Evolutionary conservation across 2,797 vertebrate species (phyloP), one percentile per base, ranked within the genome.

Genomic region (Sebastes cheni): DNA sequence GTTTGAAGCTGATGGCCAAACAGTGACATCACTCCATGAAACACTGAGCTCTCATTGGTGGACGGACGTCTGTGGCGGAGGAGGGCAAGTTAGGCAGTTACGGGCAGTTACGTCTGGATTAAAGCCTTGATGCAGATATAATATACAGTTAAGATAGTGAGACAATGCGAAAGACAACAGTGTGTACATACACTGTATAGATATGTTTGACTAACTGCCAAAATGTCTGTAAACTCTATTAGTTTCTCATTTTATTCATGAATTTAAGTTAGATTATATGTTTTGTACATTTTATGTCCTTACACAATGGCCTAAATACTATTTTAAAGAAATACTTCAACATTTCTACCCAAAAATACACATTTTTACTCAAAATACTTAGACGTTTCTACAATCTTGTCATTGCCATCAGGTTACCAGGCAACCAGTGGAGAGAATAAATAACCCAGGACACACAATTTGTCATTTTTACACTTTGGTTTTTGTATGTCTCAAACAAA

Each of bases 21-120:
- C 77, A 58, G 72, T 90, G 90, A 92, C 72, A 68, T 91, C 83
- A 86, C 64, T 67, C n/a, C 12, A 72, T 62, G 11, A 86, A 77
- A 72, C 71, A 42, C 71, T 25, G 55, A 72, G 72, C 36, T 78
- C 36, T 68, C 42, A 46, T 68, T 75, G 67, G 68, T 66, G 5
- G 76, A 68, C 0, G 4, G 18, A 23, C 54, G 73, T 75, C 50
- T 75, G 62, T 79, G 50, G 64, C 46, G 67, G 42, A 60, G 58
- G 52, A 89, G 23, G 70, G 67, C 62, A 55, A 52, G 30, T 34
- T 34, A 34, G 32, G 32, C 32, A 34, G 32, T 34, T 34, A 34
- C 1, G 32, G 32, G 9, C 32, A 80, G 20, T 84, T 75, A 78
- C 4, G 20, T 84, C 36, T 81, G 80, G 71, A 83, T 61, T 76